Base-by-base conservation (phyloP, 2,888 invertebrate species). In the Hydrotaea cyrtoneurina region DNA sequence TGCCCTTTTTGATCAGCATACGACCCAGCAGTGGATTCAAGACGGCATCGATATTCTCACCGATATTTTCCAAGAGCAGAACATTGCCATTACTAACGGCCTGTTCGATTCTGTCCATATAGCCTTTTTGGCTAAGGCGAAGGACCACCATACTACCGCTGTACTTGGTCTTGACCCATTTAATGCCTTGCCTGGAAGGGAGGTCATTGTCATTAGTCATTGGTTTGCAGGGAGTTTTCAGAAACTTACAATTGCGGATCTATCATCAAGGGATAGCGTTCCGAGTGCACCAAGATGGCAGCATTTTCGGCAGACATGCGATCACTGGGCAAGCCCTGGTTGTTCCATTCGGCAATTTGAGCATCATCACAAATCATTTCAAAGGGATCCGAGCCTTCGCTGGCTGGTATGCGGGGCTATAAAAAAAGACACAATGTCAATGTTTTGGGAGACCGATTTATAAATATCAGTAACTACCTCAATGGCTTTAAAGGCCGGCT, bases 301-400 rank as follows among this genome's bases (percentile, higher is more conserved):
- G 98, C 98, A 92, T 98, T 98, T 92, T 98, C 98, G 0, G 97
- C 94, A 8, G 98, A 98, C 98, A 98, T 98, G 72, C 96, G 94
- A 91, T 98, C 98, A 73, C 96, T 96, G 4, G 98, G 98, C 69
- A 99, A 93, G 0, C 96, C 98, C 92, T 98, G 97, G 91, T 98
- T 98, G 91, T 98, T 98, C 98, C 98, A 99, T 77, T 95, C 94
- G 0, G 98, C 98, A 82, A 98, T 95, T 91, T 96, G 96, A 0
- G 98, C 98, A 92, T 98, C 98, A 90, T 98, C 98, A 8, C 98
- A 97, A 86, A 98, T 93, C 93, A 98, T 94, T n/a, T 95, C 93
- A 76, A 98, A 93, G 0, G 97, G 96, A 92, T 98, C 98, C 76
- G 97, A 93, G 17, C 94, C 95, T 84, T 95, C 95, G 0, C 97